Base-by-base conservation (phyloP, 2,113 vertebrate species). In the Diadophis punctatus region DNA sequence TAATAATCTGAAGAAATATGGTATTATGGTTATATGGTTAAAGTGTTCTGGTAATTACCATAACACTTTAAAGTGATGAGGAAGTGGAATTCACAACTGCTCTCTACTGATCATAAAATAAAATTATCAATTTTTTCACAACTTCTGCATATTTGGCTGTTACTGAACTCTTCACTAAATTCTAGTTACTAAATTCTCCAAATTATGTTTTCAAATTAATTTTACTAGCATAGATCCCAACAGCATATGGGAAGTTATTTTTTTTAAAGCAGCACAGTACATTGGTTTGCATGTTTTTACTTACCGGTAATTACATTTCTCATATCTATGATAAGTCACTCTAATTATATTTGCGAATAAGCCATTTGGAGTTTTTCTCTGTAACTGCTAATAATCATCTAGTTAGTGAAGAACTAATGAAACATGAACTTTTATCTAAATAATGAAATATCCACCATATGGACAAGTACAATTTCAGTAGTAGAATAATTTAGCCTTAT, bases 331-430 rank as follows among this genome's bases (percentile, higher is more conserved):
- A 16, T 34, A 10, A 22, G 4, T 43, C n/a, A 34, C 22, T 39
- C 39, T 80, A 34, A 43, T 80, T 39, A 39, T 34, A 80, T 80
- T 80, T 80, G 74, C 1, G 1, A 80, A 22, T 22, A 80, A 39
- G 16, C 68, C 68, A 34, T 58, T 89, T 43, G 53, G 88, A 58
- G 53, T 25, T 48, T 46, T 46, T 88, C 87, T 22, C 52, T 55
- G 0, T 0, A n/a, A 74, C 51, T 51, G 30, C 16, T 63, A 89
- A 90, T 7, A 2, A 86, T 88, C 86, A 25, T 91, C 60, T 39
- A 88, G 91, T 94, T 93, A 58, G 48, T 84, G 49, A 88, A 86
- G 22, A 9, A 58, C 39, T 2, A 52, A 68, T 87, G 91, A 93
- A 91, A 30, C 87, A 10, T 14, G 8, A 22, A 25, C 27, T 14